These are phyloP conservation scores for Hemaris fuciformis DNA, from an alignment of 2,888 invertebrate genomes.

Conservation along the genomic window DNA sequence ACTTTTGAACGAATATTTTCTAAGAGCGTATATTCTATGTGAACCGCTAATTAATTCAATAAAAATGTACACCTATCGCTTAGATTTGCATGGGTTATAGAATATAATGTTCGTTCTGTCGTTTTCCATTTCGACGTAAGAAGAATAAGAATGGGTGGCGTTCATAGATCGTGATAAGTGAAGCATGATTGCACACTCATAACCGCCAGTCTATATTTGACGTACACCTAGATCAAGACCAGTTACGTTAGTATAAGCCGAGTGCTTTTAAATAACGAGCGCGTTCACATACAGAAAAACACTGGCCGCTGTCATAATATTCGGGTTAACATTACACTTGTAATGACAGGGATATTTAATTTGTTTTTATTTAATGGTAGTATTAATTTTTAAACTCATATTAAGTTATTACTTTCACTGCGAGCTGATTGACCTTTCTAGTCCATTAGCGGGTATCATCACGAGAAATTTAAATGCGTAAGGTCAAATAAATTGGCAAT, in stretches of 20 bases:
- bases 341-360: background rate
- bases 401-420: background rate
- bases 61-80: background rate
- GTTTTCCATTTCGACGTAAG: background rate
- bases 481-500: background rate
- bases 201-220: conserved; percentile 5
- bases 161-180: conserved; percentile 40
- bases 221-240: conserved; percentile 13
- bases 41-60: background rate
- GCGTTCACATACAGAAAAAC: background rate
- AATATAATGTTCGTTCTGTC: background rate
- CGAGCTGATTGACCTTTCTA: background rate
- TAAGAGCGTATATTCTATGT: background rate
- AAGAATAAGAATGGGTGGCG: conserved; percentile 5
- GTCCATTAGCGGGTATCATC: background rate
- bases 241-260: conserved; percentile 1
- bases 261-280: background rate
- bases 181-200: conserved; percentile 40
- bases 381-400: background rate
- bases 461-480: background rate
- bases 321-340: background rate
- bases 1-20: background rate
- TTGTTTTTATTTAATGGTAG: background rate
- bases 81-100: background rate
- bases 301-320: background rate